These are phyloP conservation scores for Pocillopora meandrina DNA, from an alignment of 92 coral and sea anemone genomes.

Conservation along the genomic window DNA sequence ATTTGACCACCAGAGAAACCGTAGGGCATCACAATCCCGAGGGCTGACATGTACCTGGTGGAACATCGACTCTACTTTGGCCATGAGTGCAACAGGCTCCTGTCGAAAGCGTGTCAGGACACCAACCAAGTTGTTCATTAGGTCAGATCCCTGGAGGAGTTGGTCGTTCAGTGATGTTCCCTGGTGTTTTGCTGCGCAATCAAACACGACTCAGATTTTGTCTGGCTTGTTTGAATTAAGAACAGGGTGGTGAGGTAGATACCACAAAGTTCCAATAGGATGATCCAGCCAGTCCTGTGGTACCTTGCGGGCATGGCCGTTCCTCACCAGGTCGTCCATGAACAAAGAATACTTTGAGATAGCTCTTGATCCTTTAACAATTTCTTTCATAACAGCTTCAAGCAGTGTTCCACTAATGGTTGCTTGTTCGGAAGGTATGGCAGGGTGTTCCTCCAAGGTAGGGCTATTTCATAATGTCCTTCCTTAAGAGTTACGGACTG, in stretches of 20 bases:
- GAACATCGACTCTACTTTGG: constrained; percentile 62
- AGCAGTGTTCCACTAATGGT: constrained; percentile 53
- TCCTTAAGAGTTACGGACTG: constrained; percentile 42
- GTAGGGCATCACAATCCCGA: constrained; percentile 43
- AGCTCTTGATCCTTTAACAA: constrained; percentile 21
- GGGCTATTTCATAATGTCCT: constrained; percentile 63
- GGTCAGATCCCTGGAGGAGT: constrained; percentile 67
- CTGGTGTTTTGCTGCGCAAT: constrained; percentile 57
- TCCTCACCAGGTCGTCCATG: constrained; percentile 51
- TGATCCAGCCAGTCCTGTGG: constrained; percentile 33
- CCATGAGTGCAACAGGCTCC: constrained; percentile 49
- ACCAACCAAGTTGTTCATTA: constrained; percentile 54
- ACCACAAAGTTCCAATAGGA: constrained; percentile 46
- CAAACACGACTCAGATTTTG: constrained; percentile 57
- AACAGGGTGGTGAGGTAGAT: constrained; percentile 67
- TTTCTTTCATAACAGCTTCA: constrained; percentile 40
- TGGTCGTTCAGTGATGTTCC: constrained; percentile 59
- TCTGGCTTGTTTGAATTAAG: constrained; percentile 62
- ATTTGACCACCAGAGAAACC: constrained; percentile 64
- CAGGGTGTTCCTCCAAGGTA: constrained; percentile 51
- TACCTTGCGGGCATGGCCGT: constrained; percentile 61
- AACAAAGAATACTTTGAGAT: constrained; percentile 37
- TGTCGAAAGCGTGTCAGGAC: constrained; percentile 62
- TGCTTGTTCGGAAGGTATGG: constrained; percentile 52
- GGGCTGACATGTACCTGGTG: constrained; percentile 57